A percentile compares a stretch with the other conserved stretches of the same genome.
Evolutionary conservation across 2,113 vertebrate genomes (phyloP).

Genomic region (Pelusios castaneus): DNA sequence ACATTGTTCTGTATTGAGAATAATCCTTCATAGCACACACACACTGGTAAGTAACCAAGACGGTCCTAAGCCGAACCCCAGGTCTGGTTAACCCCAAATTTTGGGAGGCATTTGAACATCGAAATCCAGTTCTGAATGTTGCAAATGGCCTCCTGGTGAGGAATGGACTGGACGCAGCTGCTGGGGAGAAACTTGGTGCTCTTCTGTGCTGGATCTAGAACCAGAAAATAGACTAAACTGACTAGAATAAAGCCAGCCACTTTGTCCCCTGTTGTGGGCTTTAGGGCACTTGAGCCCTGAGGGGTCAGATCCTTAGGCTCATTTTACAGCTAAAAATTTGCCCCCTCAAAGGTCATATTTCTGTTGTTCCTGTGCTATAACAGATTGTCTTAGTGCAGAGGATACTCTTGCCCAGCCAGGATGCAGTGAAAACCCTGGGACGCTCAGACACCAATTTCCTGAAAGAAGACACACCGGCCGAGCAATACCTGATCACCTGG

Average conservation of each 20-base stretch:
- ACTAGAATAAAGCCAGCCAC: not conserved
- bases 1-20: not conserved
- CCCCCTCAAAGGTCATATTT: accelerated
- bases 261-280: not conserved
- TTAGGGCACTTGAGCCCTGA: not conserved
- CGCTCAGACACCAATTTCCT: not conserved
- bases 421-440: not conserved
- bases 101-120: not conserved
- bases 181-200: not conserved
- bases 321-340: not conserved
- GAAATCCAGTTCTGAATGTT: not conserved
- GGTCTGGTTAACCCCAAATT: not conserved
- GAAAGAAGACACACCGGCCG: not conserved
- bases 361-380: not conserved
- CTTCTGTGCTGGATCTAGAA: not conserved
- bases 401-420: not conserved
- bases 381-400: not conserved
- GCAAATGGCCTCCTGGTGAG: not conserved
- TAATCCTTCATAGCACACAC: not conserved
- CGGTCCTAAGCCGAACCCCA: not conserved
- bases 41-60: not conserved
- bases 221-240: not conserved
- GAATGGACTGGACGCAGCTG: not conserved
- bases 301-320: not conserved
- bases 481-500: constrained; percentile 17